Evolutionary conservation across 1,140 invertebrate genomes (phyloP).

Genomic region (Drosophila sucinea): DNA sequence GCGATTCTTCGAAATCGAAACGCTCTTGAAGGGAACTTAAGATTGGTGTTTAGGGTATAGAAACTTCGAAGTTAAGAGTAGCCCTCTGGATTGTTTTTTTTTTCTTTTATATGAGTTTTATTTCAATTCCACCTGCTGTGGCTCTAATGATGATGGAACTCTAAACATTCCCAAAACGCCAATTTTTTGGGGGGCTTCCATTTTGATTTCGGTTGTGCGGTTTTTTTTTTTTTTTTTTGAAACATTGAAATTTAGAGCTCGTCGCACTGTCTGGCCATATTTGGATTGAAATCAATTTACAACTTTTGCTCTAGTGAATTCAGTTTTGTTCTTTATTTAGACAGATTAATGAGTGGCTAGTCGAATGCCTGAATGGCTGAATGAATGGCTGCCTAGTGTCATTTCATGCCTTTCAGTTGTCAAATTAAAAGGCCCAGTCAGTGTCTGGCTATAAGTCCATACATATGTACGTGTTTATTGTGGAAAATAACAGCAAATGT

Average conservation of each 20-base stretch:
- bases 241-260: slow-evolving; percentile 69
- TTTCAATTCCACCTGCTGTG: slow-evolving; percentile 73
- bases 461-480: slow-evolving; percentile 10
- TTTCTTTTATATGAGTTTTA: background rate
- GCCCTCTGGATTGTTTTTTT: background rate
- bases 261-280: slow-evolving; percentile 58
- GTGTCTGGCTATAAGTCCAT: slow-evolving; percentile 32
- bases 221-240: slow-evolving; percentile 33
- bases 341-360: slow-evolving; percentile 70
- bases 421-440: slow-evolving; percentile 71
- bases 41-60: background rate
- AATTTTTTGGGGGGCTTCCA: slow-evolving; percentile 8
- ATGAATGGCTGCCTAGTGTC: slow-evolving; percentile 49
- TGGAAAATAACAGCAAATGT: slow-evolving; percentile 25
- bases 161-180: slow-evolving; percentile 71
- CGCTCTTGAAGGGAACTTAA: too few species aligned
- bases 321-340: slow-evolving; percentile 69
- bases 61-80: background rate
- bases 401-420: slow-evolving; percentile 76
- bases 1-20: too few species aligned
- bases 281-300: slow-evolving; percentile 72
- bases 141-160: slow-evolving; percentile 71
- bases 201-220: slow-evolving; percentile 35
- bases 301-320: slow-evolving; percentile 65
- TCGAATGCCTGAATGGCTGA: slow-evolving; percentile 8